A percentile compares a stretch with the other conserved stretches of the same genome.
Conservation (phyloP, 2,113 vertebrate species). For the Calyptomena viridis region DNA sequence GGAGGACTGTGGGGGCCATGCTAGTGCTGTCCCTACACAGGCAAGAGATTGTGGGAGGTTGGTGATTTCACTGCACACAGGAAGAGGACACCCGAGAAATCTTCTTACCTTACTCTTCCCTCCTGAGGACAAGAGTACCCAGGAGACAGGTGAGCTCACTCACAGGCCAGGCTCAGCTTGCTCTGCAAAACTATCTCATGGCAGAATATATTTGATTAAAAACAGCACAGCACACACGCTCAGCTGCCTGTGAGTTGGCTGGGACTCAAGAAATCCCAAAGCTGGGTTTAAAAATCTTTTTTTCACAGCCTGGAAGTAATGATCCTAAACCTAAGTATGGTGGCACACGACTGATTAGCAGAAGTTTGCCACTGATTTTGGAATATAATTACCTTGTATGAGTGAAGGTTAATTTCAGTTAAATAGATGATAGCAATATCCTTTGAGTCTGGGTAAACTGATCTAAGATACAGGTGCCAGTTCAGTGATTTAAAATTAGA, state of each 20-base stretch:
- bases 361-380: not conserved
- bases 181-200: not conserved
- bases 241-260: not conserved
- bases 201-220: not conserved
- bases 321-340: not conserved
- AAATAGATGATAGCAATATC: constrained; percentile 15
- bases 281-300: constrained; percentile 7
- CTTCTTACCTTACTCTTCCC: not conserved
- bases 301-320: constrained; percentile 29
- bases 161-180: not conserved
- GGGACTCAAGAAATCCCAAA: not conserved
- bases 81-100: not conserved
- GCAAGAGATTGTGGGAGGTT: not conserved
- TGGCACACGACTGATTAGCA: not conserved
- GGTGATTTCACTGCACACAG: not conserved
- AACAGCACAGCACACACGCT: not conserved
- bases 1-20: not conserved
- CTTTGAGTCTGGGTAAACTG: constrained; percentile 24
- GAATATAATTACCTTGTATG: not conserved
- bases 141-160: not conserved
- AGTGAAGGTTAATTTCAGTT: constrained; percentile 15
- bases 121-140: not conserved
- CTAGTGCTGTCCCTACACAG: not conserved
- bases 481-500: constrained; percentile 41
- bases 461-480: constrained; percentile 8